A percentile compares a stretch with the other conserved stretches of the same genome.
Evolutionary conservation across 2,797 vertebrate genomes (phyloP).

Genomic region (Malurus splendens): DNA sequence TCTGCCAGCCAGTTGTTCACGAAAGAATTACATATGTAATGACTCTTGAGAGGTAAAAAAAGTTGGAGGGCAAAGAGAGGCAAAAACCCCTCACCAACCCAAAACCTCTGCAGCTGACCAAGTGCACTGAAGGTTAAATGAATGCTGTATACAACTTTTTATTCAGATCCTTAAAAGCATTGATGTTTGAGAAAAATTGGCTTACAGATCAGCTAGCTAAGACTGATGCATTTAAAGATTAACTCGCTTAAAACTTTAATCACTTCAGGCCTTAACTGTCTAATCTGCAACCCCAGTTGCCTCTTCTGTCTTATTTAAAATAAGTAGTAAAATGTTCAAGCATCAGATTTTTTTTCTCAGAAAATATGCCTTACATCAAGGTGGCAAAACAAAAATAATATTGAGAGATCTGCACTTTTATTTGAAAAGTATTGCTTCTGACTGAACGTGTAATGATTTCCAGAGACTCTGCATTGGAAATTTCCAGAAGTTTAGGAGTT

Average conservation of each 20-base stretch:
- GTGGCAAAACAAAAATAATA: neutral
- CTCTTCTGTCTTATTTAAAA: neutral
- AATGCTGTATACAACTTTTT: neutral
- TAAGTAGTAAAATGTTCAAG: neutral
- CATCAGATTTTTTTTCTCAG: neutral
- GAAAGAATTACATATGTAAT: neutral
- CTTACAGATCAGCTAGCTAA: conserved; percentile 32
- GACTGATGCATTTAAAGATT: conserved; percentile 29
- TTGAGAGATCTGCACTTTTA: neutral
- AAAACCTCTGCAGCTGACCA: neutral
- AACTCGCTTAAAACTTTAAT: conserved; percentile 35
- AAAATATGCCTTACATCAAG: neutral
- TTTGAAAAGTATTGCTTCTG: neutral
- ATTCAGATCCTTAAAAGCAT: neutral
- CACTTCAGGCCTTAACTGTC: conserved; percentile 1
- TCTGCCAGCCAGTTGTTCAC: neutral
- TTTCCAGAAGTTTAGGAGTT: neutral
- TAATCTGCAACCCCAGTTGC: neutral
- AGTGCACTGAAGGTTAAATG: neutral
- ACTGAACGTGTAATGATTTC: neutral
- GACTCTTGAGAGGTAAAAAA: neutral
- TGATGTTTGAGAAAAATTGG: conserved; percentile 10
- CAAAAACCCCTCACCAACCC: neutral
- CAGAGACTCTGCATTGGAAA: neutral
- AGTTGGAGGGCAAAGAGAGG: accelerated